A percentile compares a stretch with the other conserved stretches of the same genome.
Conservation (phyloP, 2,113 vertebrate genomes). For the Ammospiza caudacuta region DNA sequence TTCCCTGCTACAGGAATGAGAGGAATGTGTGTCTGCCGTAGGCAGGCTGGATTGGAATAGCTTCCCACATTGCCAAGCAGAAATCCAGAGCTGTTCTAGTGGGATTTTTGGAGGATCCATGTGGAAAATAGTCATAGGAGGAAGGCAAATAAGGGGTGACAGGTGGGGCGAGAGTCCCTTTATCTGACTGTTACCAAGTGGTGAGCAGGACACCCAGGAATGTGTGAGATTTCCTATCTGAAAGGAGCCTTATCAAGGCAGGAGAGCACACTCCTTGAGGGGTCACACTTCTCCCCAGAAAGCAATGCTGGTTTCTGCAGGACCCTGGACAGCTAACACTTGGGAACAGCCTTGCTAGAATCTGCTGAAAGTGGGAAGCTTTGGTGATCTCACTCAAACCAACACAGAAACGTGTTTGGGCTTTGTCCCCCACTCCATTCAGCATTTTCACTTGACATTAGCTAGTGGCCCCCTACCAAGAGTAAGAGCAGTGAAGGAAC, state of each 20-base stretch:
- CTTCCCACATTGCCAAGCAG: not conserved
- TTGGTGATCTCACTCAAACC: not conserved
- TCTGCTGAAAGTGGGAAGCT: not conserved
- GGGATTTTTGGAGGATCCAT: not conserved
- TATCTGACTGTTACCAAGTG: not conserved
- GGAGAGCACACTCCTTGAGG: not conserved
- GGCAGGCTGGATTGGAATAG: not conserved
- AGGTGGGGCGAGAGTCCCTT: not conserved
- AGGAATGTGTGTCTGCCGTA: not conserved
- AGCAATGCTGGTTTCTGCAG: not conserved
- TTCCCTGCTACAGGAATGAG: not conserved
- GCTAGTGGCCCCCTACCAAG: not conserved
- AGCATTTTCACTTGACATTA: not conserved
- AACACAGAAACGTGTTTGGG: not conserved
- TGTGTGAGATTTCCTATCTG: not conserved
- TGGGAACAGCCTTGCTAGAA: not conserved
- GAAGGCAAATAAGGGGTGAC: not conserved
- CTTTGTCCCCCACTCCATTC: not conserved
- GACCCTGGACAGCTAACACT: not conserved
- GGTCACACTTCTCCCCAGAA: not conserved
- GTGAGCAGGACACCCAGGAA: not conserved
- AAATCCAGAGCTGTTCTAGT: not conserved
- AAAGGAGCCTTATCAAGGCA: not conserved
- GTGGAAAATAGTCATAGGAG: not conserved
- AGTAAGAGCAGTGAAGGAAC: not conserved